Conservation (phyloP, 1,140 invertebrate species). For the Tribolium castaneum region DNA sequence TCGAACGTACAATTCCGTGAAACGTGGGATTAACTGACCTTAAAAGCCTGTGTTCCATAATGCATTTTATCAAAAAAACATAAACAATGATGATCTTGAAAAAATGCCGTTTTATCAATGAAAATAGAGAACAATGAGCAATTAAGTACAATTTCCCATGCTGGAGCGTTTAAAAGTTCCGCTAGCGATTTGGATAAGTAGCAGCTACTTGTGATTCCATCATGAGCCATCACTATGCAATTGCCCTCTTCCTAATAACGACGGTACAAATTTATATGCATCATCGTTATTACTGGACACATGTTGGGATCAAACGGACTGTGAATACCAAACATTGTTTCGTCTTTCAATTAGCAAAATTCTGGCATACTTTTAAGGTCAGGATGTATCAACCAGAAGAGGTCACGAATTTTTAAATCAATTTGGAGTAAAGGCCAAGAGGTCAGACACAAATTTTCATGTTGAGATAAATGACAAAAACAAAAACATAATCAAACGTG, state of each 20-base stretch:
- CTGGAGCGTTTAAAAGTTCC: neutral
- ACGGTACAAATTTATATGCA: constrained; percentile 30
- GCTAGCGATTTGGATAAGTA: constrained; percentile 3
- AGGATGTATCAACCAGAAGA: neutral
- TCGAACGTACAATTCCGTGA: neutral
- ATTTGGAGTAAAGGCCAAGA: neutral
- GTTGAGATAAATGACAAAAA: neutral
- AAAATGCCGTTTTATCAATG: neutral
- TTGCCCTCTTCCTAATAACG: constrained; percentile 32
- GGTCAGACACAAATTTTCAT: neutral
- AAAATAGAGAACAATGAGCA: neutral
- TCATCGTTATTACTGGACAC: constrained; percentile 14
- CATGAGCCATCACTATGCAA: constrained; percentile 12
- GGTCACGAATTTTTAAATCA: neutral
- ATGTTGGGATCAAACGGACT: neutral
- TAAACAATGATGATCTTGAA: neutral
- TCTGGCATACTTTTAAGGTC: constrained; percentile 10
- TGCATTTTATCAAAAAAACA: neutral
- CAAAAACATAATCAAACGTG: neutral
- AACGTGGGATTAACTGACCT: neutral
- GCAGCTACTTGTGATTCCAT: constrained; percentile 25
- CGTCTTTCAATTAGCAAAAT: neutral
- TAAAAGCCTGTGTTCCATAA: neutral
- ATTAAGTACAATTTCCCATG: neutral
- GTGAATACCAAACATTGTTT: neutral